Evolutionary conservation across 2,888 invertebrate species (phyloP), one percentile per base, ranked within the genome.

Genomic region (Lasius fuliginosus): DNA sequence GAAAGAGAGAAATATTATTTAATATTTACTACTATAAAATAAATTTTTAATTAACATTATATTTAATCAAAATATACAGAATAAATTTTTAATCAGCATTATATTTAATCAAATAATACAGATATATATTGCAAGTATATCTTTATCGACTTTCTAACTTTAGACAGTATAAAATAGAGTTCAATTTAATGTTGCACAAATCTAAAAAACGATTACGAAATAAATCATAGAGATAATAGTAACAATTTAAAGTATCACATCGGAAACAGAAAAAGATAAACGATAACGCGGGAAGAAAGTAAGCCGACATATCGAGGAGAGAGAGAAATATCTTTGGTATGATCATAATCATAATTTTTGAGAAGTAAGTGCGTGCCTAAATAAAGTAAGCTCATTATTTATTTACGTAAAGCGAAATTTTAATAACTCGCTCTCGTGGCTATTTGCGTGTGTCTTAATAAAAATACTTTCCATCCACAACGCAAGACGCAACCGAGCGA

Each of bases 401-500:
- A 58, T 71, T 71, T 68, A 77, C 12, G 33, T 60, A 71, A 71
- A 79, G 15, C 33, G 30, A 60, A n/a, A 6, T 58, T 76, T 58
- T 58, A 40, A 56, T 36, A 68, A 56, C 40, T 68, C 40, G 60
- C 46, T 58, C 27, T 58, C 40, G 42, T 33, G 58, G 42, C 69
- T 60, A 81, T 81, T 81, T 81, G 46, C 46, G 53, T 69, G 73
- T 69, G 60, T 49, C 42, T 65, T 42, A 33, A 60, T 60, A 82
- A 76, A 84, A 67, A 33, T 73, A 58, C 73, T 73, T 84, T 74
- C 53, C 36, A 18, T 65, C 62, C 56, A 23, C 53, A n/a, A 53
- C 27, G 23, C 42, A 56, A 68, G 40, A 62, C 46, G 69, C 62
- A 83, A 69, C 49, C 60, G 49, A 73, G 73, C 73, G 60, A 73